phyloP scores from a whole-genome alignment of 2,797 vertebrate species.

The Staurois parvus region DNA sequence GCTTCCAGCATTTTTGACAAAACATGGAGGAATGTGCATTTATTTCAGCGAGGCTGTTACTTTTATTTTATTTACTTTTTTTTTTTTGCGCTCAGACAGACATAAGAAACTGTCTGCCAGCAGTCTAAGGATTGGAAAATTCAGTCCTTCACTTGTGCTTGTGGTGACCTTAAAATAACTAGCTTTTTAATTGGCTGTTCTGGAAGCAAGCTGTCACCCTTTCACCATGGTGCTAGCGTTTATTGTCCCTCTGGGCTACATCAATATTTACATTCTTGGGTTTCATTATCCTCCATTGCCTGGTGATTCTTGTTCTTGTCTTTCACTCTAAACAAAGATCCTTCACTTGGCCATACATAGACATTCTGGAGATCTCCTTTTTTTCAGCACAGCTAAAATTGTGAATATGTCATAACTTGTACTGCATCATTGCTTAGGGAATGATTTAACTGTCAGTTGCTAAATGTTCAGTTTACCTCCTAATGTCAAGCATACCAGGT shows the following conservation, averaged over 20 bases:
- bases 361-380: not conserved
- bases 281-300: conserved; percentile 37
- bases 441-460: too few species aligned
- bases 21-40: too few species aligned
- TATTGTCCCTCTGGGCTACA: conserved; percentile 24
- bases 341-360: conserved; percentile 36
- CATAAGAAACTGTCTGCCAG: not conserved
- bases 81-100: not conserved
- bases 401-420: not conserved
- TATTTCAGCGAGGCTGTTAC: too few species aligned
- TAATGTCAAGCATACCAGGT: too few species aligned
- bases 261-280: conserved; percentile 50
- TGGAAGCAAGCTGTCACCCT: conserved; percentile 22
- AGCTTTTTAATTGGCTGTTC: not conserved
- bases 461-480: too few species aligned
- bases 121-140: not conserved
- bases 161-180: conserved; percentile 33
- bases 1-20: too few species aligned
- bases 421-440: too few species aligned
- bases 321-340: conserved; percentile 28
- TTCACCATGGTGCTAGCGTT: not conserved
- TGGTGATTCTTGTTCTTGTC: conserved; percentile 16
- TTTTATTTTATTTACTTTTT: too few species aligned
- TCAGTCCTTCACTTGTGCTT: not conserved
- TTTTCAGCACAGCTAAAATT: not conserved